Base-by-base conservation (phyloP, 1,140 invertebrate genomes). In the Drosophila busckii region DNA sequence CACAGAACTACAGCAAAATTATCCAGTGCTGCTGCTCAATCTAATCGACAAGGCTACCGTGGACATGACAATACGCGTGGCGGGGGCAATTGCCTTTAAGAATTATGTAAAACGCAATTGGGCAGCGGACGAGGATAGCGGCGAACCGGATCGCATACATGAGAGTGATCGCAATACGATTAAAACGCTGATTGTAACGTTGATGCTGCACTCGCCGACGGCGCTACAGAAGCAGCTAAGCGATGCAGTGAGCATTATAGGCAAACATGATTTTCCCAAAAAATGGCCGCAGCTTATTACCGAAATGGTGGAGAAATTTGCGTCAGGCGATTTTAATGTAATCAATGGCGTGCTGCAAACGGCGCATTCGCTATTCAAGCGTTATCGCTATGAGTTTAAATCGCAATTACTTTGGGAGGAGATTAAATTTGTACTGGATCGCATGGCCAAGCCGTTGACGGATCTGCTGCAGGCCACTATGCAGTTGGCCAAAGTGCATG, bases 61-160 rank as follows among this genome's bases (percentile, higher is more conserved):
- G 15, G 93, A 96, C 62, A 88, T 93, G 55, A 94, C 93, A 3
- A 94, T 98, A 34, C 90, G 96, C 71, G 90, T 97, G 28, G 94
- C 96, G 23, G 95, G 95, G 32, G 93, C 97, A 29, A 93, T 99
- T 66, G 93, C 94, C 8, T 98, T 99, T 80, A 99, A 99, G 88
- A 99, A 99, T 88, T 98, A 94, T 87, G 92, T 98, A 3, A 98
- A 98, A 88, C 90, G 96, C 44, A 97, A 98, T 89, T 99, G 98
- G 98, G 75, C 50, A 9, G 84, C 76, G 4, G 68, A 84, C 55
- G 78, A 78, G 93, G 92, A 93, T 37, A 95, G 95, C 88, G 95
- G 97, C 88, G 88, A 89, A 3, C 88, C 88, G 4, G 93, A 98
- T 88, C 91, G 92, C 62, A 97, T 99, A 68, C 93, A 96, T 84